A percentile compares a stretch with the other conserved stretches of the same genome.
Conservation (phyloP, 2,797 vertebrate species). For the Pangasius larnaudii region DNA sequence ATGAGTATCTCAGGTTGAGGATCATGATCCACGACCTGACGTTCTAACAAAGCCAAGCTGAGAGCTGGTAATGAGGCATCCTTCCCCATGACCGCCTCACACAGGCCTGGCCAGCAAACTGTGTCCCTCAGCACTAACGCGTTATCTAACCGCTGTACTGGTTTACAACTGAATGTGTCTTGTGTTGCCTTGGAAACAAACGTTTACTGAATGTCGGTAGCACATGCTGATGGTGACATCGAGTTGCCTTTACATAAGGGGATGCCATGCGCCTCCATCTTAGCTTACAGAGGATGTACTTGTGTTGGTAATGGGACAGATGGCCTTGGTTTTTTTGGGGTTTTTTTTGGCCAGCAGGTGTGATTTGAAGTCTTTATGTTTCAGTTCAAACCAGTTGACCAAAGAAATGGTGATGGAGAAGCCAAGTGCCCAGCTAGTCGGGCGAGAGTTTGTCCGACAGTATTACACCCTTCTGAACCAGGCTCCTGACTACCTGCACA, state of each 20-base stretch:
- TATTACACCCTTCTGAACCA: constrained; percentile 98
- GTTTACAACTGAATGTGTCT: neutral
- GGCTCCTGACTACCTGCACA: constrained; percentile 97
- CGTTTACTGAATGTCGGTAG: neutral
- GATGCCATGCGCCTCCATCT: neutral
- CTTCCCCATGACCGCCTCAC: neutral
- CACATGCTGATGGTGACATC: neutral
- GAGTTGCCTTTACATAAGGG: neutral
- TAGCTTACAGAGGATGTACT: constrained; percentile 38
- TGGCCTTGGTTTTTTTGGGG: neutral
- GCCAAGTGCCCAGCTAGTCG: constrained; percentile 99
- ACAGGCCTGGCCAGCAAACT: neutral
- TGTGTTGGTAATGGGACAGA: constrained; percentile 10
- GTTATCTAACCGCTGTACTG: neutral
- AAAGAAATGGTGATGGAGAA: constrained; percentile 99
- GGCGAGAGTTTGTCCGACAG: constrained; percentile 99
- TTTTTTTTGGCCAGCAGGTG: constrained; percentile 24
- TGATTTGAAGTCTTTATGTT: constrained; percentile 22
- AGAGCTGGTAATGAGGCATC: constrained; percentile 11
- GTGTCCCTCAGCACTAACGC: neutral
- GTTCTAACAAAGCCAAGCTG: neutral
- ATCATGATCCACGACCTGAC: neutral
- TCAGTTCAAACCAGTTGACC: constrained; percentile 90
- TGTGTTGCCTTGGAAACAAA: neutral
- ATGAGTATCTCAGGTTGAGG: neutral